phyloP scores from a whole-genome alignment of 1,140 invertebrate species.

The Drosophila kikkawai region DNA sequence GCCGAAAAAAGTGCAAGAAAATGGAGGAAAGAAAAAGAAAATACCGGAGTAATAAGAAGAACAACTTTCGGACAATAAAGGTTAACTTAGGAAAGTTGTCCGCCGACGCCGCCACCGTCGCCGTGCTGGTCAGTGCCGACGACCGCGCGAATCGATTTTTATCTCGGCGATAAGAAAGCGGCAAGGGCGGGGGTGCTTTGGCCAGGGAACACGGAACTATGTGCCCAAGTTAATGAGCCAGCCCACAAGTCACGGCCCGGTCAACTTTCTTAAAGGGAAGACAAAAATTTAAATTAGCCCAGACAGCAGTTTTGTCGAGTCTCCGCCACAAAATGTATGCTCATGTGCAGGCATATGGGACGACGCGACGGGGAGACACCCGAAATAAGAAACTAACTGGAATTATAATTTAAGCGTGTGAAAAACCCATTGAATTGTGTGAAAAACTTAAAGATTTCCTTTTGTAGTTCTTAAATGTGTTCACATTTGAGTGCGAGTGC shows the following conservation, averaged over 20 bases:
- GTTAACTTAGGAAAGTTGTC: constrained; percentile 81
- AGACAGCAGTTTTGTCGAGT: constrained; percentile 54
- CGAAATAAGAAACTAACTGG: constrained; percentile 70
- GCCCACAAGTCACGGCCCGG: constrained; percentile 68
- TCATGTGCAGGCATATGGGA: constrained; percentile 63
- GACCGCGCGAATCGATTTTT: constrained; percentile 81
- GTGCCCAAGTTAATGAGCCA: constrained; percentile 82
- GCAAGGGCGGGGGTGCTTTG: constrained; percentile 2
- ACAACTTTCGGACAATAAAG: constrained; percentile 84
- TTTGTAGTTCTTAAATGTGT: constrained; percentile 66
- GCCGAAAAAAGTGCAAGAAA: constrained; percentile 57
- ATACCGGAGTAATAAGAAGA: constrained; percentile 68
- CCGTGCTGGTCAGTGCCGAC: constrained; percentile 66
- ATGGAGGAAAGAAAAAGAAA: constrained; percentile 51
- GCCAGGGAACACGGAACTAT: constrained; percentile 43
- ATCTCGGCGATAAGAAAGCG: constrained; percentile 57
- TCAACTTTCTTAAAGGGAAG: constrained; percentile 76
- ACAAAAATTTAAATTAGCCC: constrained; percentile 78
- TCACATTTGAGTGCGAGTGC: constrained; percentile 60
- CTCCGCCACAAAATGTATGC: constrained; percentile 60
- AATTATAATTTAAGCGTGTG: constrained; percentile 83
- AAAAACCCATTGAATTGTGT: constrained; percentile 80
- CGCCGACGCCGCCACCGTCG: constrained; percentile 35
- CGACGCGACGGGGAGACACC: constrained; percentile 20
- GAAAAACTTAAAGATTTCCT: constrained; percentile 68